Base-by-base conservation (phyloP, 2,888 invertebrate genomes). In the Stomorhina lunata region DNA sequence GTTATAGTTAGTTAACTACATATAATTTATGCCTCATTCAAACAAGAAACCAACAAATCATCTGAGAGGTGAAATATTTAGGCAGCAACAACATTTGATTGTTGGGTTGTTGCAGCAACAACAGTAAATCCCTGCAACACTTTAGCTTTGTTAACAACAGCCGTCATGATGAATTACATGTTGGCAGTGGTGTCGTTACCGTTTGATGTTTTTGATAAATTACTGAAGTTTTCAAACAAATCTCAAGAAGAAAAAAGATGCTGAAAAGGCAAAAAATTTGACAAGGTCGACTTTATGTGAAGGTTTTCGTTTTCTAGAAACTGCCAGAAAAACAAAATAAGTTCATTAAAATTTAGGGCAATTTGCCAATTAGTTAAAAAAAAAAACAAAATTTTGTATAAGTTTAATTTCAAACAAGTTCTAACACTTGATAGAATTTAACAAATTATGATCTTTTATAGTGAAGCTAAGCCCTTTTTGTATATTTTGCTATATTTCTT, bases 131-230 rank as follows among this genome's bases (percentile, higher is more conserved):
- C 77, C 29, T 71, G 50, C 63, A 78, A 61, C 79, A 65, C 63
- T 53, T 68, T 65, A 57, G 37, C 68, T 55, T 59, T n/a, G n/a
- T n/a, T 10, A 61, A 72, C 76, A 82, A 61, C 79, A 55, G 57
- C 65, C 73, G 27, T 75, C 79, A 82, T 79, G 79, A 79, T 82
- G 82, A 79, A 82, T 82, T 82, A 79, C 75, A 79, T 79, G 82
- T 79, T 82, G 78, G 82, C 79, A 69, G 37, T 73, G 61, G 50
- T 82, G 75, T 79, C 79, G 79, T 82, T 82, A 82, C 79, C 34
- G 82, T 82, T 79, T 82, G 75, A 75, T 79, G 79, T 71, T 75
- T 75, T 71, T 82, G 82, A 79, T 82, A 82, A 82, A 82, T 82
- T 78, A 50, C 69, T 22, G 57, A 45, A 48, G 43, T 50, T 79